These are phyloP conservation scores for Caenorhabditis zanzibari DNA, from an alignment of 2,888 invertebrate species.

Conservation along the genomic window DNA sequence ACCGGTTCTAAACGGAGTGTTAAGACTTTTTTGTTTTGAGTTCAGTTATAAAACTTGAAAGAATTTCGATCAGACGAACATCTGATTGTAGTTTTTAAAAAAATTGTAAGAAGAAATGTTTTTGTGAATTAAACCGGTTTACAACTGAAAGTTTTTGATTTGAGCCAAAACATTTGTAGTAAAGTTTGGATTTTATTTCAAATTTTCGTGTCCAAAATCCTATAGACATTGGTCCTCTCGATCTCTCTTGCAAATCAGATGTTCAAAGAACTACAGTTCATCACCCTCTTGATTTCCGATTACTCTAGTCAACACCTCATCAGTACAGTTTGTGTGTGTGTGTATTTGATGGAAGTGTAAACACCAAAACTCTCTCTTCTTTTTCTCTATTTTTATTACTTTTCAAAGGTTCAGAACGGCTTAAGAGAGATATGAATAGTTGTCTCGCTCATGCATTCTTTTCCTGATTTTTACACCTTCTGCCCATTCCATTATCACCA, in stretches of 20 bases:
- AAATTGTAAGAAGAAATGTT: too few relatives aligned
- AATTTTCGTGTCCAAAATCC: too few relatives aligned
- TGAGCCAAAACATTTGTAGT: too few relatives aligned
- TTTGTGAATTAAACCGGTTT: too few relatives aligned
- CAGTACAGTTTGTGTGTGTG: slow-evolving; percentile 2
- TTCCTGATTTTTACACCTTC: slow-evolving; percentile 21
- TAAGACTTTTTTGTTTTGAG: too few relatives aligned
- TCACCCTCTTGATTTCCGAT: slow-evolving; percentile 32
- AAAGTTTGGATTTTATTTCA: too few relatives aligned
- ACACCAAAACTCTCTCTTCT: slow-evolving; percentile 28
- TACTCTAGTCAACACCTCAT: slow-evolving; percentile 28
- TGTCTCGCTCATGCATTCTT: slow-evolving; percentile 6
- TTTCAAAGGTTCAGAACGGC: slow-evolving; percentile 20
- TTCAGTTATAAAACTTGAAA: too few relatives aligned
- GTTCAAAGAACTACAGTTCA: slow-evolving; percentile 33
- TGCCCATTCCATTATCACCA: slow-evolving; percentile 44
- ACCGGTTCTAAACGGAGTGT: too few relatives aligned
- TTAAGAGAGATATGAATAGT: slow-evolving; percentile 22
- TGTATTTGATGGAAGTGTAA: slow-evolving; percentile 17
- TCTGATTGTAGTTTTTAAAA: too few relatives aligned
- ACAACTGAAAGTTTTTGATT: too few relatives aligned
- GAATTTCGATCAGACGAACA: too few relatives aligned
- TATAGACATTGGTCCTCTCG: too few relatives aligned
- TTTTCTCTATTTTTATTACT: slow-evolving; percentile 28
- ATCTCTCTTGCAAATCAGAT: slow-evolving; percentile 30